Conservation (phyloP, 2,113 vertebrate genomes). For the Stegostoma tigrinum region DNA sequence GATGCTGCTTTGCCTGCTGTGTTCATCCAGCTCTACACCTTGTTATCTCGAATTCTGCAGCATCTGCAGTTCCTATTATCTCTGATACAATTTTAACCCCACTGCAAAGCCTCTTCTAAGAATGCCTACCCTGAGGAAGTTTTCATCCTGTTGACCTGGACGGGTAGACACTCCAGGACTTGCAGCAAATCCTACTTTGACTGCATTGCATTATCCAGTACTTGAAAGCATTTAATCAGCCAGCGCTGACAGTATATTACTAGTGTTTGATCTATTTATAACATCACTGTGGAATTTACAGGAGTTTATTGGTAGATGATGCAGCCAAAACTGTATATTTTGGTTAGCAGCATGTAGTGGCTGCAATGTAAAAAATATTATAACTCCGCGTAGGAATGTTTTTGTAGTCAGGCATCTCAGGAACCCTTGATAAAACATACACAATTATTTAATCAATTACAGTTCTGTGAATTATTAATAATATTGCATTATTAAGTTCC, state of each 20-base stretch:
- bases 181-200: not conserved
- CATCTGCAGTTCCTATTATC: too few species aligned
- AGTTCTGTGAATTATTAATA: too few species aligned
- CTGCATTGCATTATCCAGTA: not conserved
- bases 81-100: too few species aligned
- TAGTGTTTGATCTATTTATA: not conserved
- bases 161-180: too few species aligned
- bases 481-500: not conserved
- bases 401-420: not conserved
- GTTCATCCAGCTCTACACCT: too few species aligned
- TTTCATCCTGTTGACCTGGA: not conserved
- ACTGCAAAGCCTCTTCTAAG: too few species aligned
- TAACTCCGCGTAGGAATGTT: not conserved
- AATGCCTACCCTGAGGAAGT: too few species aligned
- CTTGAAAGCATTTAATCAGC: not conserved
- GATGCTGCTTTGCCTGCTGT: too few species aligned
- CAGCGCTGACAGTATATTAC: not conserved
- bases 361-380: not conserved
- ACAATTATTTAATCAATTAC: too few species aligned
- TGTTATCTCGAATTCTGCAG: too few species aligned
- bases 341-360: not conserved
- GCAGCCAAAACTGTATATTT: not conserved
- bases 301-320: not conserved
- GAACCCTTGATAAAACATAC: not conserved
- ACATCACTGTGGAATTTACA: not conserved